Base-by-base conservation (phyloP, 1,140 invertebrate genomes). In the Chymomyza costata region DNA sequence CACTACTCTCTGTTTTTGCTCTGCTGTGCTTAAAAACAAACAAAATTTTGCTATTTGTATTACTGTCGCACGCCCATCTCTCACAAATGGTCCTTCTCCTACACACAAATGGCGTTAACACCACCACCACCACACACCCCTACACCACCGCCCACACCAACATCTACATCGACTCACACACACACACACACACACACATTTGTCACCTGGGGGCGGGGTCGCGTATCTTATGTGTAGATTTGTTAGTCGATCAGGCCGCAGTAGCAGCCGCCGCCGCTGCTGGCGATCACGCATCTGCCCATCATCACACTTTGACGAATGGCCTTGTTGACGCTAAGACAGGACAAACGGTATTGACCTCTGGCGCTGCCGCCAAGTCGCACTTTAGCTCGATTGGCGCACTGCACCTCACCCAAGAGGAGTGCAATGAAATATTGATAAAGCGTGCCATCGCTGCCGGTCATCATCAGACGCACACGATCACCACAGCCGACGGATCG, bases 401-500 rank as follows among this genome's bases (percentile, higher is more conserved):
- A 7, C 86, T 92, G 47, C 91, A 92, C 65, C 86, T 92, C 11
- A 92, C 91, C 1, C 90, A 91, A 8, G 91, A 93, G 84, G 92
- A 93, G 87, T 93, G 91, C 86, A 92, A 92, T 85, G 91, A 93
- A 83, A 92, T 92, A 38, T 84, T 92, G 60, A 91, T 92, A 89
- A 92, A 92, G 81, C 84, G 91, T 60, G 84, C 83, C 38, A 67
- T 83, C 54, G 83, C 76, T 64, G 83, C 83, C 61, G 78, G 83
- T 58, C 83, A 84, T 54, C 83, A 84, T 68, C 80, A 82, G 68
- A 82, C 78, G 71, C 69, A 84, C 64, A 82, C 85, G 61, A 60
- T 76, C 58, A 78, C 65, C 32, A 63, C 76, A 58, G 56, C 78
- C 64, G 84, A 84, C 63, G 83, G 80, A 57, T 30, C 80, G 71